These are phyloP conservation scores for Lasioglossum calceatum DNA, from an alignment of 2,888 invertebrate genomes.

Conservation along the genomic window DNA sequence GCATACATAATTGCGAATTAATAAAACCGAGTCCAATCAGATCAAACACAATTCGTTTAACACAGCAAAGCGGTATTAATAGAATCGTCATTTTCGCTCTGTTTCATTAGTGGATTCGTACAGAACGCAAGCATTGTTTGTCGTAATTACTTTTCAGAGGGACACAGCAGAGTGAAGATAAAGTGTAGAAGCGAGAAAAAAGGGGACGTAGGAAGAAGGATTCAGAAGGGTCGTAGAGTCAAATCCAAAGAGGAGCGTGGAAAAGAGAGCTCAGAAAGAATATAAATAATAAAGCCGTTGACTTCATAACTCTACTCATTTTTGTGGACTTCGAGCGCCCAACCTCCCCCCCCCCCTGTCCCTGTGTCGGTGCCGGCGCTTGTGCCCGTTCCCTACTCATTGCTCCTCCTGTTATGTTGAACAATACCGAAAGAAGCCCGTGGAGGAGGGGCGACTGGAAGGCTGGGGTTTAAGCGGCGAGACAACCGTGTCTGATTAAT, in stretches of 20 bases:
- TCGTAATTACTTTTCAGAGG: constrained; percentile 40
- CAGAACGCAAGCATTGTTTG: constrained; percentile 49
- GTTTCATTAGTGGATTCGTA: constrained; percentile 49
- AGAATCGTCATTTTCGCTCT: constrained; percentile 27
- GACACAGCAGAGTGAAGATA: constrained; percentile 3
- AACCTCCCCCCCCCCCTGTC: not conserved
- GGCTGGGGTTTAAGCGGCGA: constrained; percentile 54
- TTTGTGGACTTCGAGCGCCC: constrained; percentile 44
- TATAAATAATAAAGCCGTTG: constrained; percentile 65
- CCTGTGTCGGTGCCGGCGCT: not conserved
- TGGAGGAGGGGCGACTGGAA: constrained; percentile 30
- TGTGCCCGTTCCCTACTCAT: not conserved
- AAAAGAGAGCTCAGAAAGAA: constrained; percentile 42
- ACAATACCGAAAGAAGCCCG: constrained; percentile 62
- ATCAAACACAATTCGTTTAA: not conserved
- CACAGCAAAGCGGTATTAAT: constrained; percentile 5
- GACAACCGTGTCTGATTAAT: constrained; percentile 74
- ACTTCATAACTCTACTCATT: constrained; percentile 53
- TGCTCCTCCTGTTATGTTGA: constrained; percentile 60
- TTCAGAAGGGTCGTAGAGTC: constrained; percentile 8
- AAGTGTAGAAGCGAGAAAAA: constrained; percentile 3
- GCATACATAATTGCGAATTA: not conserved
- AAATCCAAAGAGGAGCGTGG: constrained; percentile 35
- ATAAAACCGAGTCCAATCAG: not conserved
- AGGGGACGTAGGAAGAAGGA: not conserved